A percentile compares a stretch with the other conserved stretches of the same genome.
Conservation (phyloP, 1,140 invertebrate species). For the Leptestheria dahalacensis region DNA sequence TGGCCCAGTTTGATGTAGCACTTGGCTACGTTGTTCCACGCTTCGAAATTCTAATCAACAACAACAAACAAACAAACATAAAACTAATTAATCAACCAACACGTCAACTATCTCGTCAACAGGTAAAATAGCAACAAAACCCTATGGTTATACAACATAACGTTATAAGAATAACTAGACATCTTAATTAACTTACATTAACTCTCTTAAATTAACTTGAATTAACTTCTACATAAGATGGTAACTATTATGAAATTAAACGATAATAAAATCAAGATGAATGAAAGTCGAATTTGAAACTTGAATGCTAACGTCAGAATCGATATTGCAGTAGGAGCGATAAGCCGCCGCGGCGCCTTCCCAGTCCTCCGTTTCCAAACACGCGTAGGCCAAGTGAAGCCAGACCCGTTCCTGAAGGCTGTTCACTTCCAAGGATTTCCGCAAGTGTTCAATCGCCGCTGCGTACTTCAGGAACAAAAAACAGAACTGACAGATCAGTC, state of each 20-base stretch:
- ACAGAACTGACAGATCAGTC: constrained; percentile 19
- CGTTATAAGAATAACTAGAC: too few species aligned
- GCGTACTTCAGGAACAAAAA: constrained; percentile 37
- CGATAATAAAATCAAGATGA: too few species aligned
- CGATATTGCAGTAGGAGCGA: constrained; percentile 65
- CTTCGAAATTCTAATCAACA: constrained; percentile 68
- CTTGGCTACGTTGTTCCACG: constrained; percentile 94
- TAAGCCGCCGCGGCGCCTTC: constrained; percentile 69
- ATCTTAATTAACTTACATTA: too few species aligned
- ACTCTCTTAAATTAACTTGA: too few species aligned
- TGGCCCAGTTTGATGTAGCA: constrained; percentile 76
- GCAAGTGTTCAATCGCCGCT: constrained; percentile 59
- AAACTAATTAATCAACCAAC: too few species aligned
- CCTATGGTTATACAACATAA: too few species aligned
- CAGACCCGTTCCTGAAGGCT: constrained; percentile 67
- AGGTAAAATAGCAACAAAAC: too few species aligned
- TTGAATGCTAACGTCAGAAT: constrained; percentile 50
- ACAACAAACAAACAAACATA: neutral
- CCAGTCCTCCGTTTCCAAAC: constrained; percentile 63
- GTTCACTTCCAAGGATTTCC: constrained; percentile 67
- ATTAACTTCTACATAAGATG: too few species aligned
- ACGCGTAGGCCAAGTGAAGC: constrained; percentile 71
- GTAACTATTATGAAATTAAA: too few species aligned
- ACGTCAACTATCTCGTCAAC: too few species aligned
- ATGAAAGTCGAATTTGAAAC: too few species aligned